phyloP scores from a whole-genome alignment of 2,888 invertebrate species.

The Adineta ricciae region DNA sequence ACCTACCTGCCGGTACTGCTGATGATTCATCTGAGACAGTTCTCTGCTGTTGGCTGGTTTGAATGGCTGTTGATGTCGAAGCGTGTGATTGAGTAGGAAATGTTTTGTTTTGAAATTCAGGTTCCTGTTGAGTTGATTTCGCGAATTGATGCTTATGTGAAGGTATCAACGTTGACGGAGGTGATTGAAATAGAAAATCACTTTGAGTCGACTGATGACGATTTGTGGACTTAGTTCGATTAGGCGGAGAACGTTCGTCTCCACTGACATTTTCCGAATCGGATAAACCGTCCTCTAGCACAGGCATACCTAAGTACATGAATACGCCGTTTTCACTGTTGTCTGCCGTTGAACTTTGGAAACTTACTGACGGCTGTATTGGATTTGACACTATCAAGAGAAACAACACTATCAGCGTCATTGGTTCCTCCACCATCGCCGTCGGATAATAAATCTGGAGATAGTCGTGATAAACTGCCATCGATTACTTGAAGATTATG shows the following conservation, averaged over 20 bases:
- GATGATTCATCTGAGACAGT: neutral
- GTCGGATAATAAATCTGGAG: conserved; percentile 16
- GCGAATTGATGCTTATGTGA: neutral
- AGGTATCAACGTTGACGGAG: neutral
- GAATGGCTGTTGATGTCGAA: neutral
- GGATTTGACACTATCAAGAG: neutral
- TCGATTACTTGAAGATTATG: neutral
- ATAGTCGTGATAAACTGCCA: neutral
- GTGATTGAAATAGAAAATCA: neutral
- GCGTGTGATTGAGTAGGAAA: neutral
- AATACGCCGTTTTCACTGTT: too few relatives aligned
- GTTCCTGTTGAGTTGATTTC: neutral
- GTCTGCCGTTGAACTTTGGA: too few relatives aligned
- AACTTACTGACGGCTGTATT: neutral
- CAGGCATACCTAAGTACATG: neutral
- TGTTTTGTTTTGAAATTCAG: neutral
- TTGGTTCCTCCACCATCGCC: neutral
- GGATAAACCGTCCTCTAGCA: conserved; percentile 10
- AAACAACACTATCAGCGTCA: neutral
- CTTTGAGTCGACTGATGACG: conserved; percentile 13
- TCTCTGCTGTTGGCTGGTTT: neutral
- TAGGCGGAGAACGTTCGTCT: neutral
- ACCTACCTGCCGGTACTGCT: neutral
- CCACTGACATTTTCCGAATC: neutral
- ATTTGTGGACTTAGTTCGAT: neutral